Evolutionary conservation across 2,113 vertebrate genomes (phyloP).

Genomic region (Montifringilla adamsi): DNA sequence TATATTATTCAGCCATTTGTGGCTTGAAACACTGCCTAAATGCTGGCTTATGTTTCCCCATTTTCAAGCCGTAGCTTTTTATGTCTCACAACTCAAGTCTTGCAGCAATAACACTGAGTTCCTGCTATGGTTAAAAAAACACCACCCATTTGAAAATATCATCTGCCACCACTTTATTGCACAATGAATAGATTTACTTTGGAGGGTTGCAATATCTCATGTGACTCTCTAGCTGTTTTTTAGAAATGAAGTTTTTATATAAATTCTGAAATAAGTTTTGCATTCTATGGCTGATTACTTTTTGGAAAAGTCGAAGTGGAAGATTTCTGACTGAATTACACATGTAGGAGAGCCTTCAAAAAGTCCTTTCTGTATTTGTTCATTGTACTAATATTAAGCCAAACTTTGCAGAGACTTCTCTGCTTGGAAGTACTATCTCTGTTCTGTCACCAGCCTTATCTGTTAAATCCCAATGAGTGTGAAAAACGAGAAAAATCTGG

Average conservation of each 20-base stretch:
- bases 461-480: slow-evolving; percentile 37
- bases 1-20: slow-evolving; percentile 22
- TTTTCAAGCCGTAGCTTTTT: background rate
- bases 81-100: slow-evolving; percentile 39
- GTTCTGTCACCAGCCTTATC: slow-evolving; percentile 48
- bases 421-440: slow-evolving; percentile 17
- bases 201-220: background rate
- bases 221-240: background rate
- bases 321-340: background rate
- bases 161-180: background rate
- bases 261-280: background rate
- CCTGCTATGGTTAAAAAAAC: slow-evolving; percentile 21
- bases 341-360: background rate
- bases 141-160: slow-evolving; percentile 4
- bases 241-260: background rate
- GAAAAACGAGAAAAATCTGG: slow-evolving; percentile 14
- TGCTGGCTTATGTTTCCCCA: slow-evolving; percentile 4
- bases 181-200: background rate
- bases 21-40: slow-evolving; percentile 45
- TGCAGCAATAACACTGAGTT: background rate
- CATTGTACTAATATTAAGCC: background rate
- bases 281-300: background rate
- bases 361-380: background rate
- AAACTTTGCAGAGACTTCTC: background rate
- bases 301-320: background rate